Evolutionary conservation across 2,113 vertebrate genomes (phyloP).

Genomic region (Pterocles orientalis): DNA sequence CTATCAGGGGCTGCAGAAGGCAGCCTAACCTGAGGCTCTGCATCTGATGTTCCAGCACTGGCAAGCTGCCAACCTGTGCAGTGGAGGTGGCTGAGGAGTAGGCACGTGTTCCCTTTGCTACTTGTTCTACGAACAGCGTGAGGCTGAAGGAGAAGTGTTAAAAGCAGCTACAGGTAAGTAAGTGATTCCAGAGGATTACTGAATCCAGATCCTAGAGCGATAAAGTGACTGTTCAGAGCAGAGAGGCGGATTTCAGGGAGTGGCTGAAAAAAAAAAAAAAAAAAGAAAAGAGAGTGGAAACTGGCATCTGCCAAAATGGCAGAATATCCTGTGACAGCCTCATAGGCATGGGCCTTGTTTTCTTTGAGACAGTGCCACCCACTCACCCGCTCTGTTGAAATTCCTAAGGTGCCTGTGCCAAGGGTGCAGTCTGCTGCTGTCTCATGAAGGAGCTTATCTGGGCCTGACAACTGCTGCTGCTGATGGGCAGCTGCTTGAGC

Average conservation of each 20-base stretch:
- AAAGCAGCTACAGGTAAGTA: not conserved
- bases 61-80: no score
- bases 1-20: not conserved
- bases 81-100: not conserved
- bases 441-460: not conserved
- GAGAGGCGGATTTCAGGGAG: not conserved
- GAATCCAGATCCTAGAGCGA: not conserved
- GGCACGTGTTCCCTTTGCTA: not conserved
- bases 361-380: not conserved
- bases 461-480: not conserved
- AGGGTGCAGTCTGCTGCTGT: not conserved
- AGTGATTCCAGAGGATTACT: not conserved
- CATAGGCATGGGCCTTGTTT: not conserved
- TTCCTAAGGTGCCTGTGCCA: not conserved
- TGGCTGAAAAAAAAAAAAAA: not conserved
- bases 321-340: not conserved
- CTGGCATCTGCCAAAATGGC: not conserved
- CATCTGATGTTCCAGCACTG: not conserved
- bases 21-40: not conserved
- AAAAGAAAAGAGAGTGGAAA: not conserved
- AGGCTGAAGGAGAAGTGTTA: not conserved
- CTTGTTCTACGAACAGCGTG: fast-evolving
- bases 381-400: fast-evolving
- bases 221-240: not conserved
- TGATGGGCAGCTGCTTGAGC: not conserved